Percentiles rank a stretch among this genome's conserved stretches.
Conservation (phyloP, 2,797 vertebrate species). For the Channa striata region DNA sequence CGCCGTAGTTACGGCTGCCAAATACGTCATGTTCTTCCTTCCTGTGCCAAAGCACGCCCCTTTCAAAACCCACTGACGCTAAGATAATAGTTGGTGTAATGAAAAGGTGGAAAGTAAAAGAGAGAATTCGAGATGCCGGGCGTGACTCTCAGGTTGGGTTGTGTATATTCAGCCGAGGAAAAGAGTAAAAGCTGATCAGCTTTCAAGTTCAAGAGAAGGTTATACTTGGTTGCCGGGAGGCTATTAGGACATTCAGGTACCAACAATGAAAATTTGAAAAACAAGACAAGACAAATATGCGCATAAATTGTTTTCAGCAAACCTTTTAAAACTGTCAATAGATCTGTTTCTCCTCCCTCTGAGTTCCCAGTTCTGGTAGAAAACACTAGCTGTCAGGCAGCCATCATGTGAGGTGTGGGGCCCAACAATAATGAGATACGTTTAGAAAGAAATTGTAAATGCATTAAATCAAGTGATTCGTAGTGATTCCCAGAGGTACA, state of each 20-base stretch:
- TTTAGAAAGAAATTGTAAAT: neutral
- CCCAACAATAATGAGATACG: constrained; percentile 15
- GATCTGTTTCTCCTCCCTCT: neutral
- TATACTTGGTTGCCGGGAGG: neutral
- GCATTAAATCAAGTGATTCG: neutral
- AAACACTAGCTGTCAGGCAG: constrained; percentile 38
- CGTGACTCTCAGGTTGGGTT: constrained; percentile 48
- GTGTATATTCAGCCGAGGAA: constrained; percentile 34
- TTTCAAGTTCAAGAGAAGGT: constrained; percentile 54
- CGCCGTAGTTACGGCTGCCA: constrained; percentile 76
- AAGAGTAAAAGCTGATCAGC: constrained; percentile 34
- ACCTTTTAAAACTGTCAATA: neutral
- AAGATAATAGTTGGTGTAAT: constrained; percentile 64
- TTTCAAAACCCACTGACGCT: constrained; percentile 64
- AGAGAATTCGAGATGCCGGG: constrained; percentile 30
- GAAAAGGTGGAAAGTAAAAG: constrained; percentile 29
- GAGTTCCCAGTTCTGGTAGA: constrained; percentile 9
- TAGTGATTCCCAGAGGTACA: neutral
- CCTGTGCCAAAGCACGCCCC: constrained; percentile 62
- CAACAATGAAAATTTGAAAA: neutral
- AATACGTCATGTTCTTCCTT: constrained; percentile 74
- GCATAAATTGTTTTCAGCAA: neutral
- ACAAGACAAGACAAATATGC: neutral
- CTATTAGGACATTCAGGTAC: neutral
- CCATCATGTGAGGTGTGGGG: constrained; percentile 1